Conservation (phyloP, 2,888 invertebrate genomes). For the Macaria liturata region DNA sequence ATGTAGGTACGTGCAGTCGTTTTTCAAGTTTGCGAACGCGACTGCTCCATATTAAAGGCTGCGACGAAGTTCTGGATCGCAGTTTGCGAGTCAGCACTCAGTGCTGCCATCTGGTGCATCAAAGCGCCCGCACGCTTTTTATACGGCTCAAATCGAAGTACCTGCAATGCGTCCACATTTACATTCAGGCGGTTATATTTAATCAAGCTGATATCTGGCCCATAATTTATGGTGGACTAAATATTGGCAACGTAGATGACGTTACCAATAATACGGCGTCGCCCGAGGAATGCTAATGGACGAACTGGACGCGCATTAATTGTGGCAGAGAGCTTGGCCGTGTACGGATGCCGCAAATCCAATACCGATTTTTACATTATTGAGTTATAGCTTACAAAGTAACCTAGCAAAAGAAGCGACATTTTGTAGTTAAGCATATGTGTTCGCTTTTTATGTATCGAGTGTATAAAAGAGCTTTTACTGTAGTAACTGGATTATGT, state of each 20-base stretch:
- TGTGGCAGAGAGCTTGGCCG: slow-evolving; percentile 47
- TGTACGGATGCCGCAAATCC: slow-evolving; percentile 31
- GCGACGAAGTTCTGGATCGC: slow-evolving; percentile 56
- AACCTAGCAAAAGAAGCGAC: neutral
- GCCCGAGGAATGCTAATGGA: slow-evolving; percentile 65
- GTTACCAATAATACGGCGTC: slow-evolving; percentile 59
- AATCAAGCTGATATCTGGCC: slow-evolving; percentile 50
- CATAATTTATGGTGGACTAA: slow-evolving; percentile 56
- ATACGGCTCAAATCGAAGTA: slow-evolving; percentile 48
- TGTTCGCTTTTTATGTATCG: neutral
- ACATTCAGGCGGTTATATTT: slow-evolving; percentile 50
- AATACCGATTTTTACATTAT: slow-evolving; percentile 22
- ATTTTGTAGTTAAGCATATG: neutral
- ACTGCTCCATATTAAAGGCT: slow-evolving; percentile 65
- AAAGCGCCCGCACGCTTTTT: slow-evolving; percentile 49
- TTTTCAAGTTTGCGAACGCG: slow-evolving; percentile 57
- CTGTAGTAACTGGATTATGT: slow-evolving; percentile 29
- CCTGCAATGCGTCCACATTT: slow-evolving; percentile 43
- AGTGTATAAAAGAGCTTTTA: slow-evolving; percentile 21
- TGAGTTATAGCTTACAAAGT: neutral
- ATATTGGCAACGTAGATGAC: slow-evolving; percentile 61
- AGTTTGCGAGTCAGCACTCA: slow-evolving; percentile 52
- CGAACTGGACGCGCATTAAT: slow-evolving; percentile 62
- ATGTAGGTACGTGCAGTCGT: slow-evolving; percentile 54
- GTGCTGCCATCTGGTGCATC: slow-evolving; percentile 58